Evolutionary conservation across 2,888 invertebrate species (phyloP), one percentile per base, ranked within the genome.

Genomic region (Drosophila robusta): DNA sequence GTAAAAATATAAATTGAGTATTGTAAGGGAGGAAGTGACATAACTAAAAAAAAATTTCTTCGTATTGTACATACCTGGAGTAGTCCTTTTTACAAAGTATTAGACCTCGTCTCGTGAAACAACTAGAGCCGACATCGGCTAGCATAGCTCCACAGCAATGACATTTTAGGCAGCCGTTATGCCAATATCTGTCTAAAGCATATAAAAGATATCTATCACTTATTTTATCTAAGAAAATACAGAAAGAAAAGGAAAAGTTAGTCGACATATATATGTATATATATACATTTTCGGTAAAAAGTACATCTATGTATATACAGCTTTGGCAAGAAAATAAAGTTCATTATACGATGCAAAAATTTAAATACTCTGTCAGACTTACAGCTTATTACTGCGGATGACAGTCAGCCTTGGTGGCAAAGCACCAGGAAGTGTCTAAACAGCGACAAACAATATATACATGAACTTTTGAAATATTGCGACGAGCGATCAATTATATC

Each of bases 71-170:
- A 95, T 93, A 98, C 98, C 97, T 97, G 93, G 97, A 95, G 93
- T 98, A 98, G 93, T 98, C 98, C 93, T 95, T 95, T 95, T 97
- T 97, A 95, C 98, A 98, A 91, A 98, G 95, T 93, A 98, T 97
- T 96, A 98, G 97, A 89, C 97, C 97, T 77, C 96, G 95, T 94
- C 96, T 97, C 93, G 97, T 96, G 93, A 96, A 98, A 94, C 98
- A 98, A 90, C 97, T 97, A 78, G 95, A 94, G 75, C 97, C 98
- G 93, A 98, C 95, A 92, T 98, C 98, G 90, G 97, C 98, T 83
- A 98, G 94, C 92, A 96, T 96, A 79, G 96, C 96, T 80, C 95
- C 95, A 93, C 98, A 98, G 93, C 96, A 97, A 91, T 96, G 95
- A 94, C 98, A 98, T 93, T 98, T 98, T 90, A 98, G 95, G 93